A percentile compares a stretch with the other conserved stretches of the same genome.
Evolutionary conservation across 2,797 vertebrate genomes (phyloP).

Genomic region (Pseudochaenichthys georgianus): DNA sequence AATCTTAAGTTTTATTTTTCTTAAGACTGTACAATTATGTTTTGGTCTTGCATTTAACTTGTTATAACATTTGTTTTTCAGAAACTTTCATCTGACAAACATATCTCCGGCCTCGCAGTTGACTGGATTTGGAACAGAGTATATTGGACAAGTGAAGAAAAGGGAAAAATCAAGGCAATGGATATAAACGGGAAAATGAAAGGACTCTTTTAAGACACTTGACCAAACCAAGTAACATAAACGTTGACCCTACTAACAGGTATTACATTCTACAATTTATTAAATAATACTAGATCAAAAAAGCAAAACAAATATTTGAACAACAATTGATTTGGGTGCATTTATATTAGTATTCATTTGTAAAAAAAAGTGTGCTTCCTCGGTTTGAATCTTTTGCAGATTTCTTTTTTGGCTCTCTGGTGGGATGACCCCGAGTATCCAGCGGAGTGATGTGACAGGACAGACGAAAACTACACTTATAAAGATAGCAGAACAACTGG

Average conservation of each 20-base stretch:
- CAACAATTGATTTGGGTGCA: not conserved
- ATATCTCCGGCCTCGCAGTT: conserved; percentile 90
- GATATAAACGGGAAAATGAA: conserved; percentile 87
- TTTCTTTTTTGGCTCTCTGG: conserved; percentile 92
- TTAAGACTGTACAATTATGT: not conserved
- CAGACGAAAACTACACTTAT: conserved; percentile 77
- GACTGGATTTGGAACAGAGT: conserved; percentile 91
- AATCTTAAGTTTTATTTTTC: not conserved
- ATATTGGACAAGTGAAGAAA: conserved; percentile 88
- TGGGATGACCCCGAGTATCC: conserved; percentile 80
- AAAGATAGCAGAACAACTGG: conserved; percentile 78
- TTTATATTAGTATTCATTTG: not conserved
- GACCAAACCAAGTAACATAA: conserved; percentile 84
- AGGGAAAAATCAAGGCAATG: conserved; percentile 88
- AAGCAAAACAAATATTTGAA: not conserved
- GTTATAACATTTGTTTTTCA: conserved; percentile 63
- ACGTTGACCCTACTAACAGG: conserved; percentile 89
- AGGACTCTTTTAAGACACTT: conserved; percentile 84
- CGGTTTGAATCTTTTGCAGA: conserved; percentile 75
- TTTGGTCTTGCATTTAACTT: not conserved
- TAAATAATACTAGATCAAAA: conserved; percentile 12
- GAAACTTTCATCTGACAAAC: conserved; percentile 88
- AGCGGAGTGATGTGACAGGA: conserved; percentile 80
- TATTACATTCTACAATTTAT: conserved; percentile 70
- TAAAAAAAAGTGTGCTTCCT: not conserved